These are phyloP conservation scores for Falco peregrinus DNA, from an alignment of 2,797 vertebrate species.

Conservation along the genomic window DNA sequence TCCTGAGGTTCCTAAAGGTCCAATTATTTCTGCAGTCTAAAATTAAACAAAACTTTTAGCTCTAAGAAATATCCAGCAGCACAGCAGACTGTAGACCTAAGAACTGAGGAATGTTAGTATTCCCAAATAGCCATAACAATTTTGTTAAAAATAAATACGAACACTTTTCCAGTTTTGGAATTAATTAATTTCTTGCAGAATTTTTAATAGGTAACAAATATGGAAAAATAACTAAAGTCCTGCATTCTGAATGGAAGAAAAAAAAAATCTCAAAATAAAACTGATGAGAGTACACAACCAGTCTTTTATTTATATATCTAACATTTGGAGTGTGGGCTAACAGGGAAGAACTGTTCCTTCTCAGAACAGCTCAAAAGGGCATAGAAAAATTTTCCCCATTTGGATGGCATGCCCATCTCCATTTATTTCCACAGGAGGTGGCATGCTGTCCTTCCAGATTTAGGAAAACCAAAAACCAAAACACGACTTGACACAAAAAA, in stretches of 20 bases:
- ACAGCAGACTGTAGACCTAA: neutral
- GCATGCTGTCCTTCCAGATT: neutral
- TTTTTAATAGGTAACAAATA: neutral
- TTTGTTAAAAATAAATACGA: neutral
- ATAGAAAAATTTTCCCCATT: neutral
- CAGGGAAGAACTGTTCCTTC: slow-evolving; percentile 29
- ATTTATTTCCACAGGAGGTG: neutral
- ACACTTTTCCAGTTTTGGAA: neutral
- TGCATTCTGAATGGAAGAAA: neutral
- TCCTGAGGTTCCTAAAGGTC: neutral
- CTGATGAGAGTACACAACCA: slow-evolving; percentile 5
- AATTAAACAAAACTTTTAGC: neutral
- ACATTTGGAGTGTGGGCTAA: slow-evolving; percentile 47
- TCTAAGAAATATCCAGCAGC: neutral
- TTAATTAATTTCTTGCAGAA: neutral
- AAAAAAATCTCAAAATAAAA: slow-evolving; percentile 13
- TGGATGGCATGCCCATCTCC: neutral
- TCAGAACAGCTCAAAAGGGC: slow-evolving; percentile 17
- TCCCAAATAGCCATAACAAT: neutral
- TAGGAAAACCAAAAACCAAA: neutral
- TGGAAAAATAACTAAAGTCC: neutral
- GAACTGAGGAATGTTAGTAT: neutral
- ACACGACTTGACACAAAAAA: neutral
- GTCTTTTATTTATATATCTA: slow-evolving; percentile 47
- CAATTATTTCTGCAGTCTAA: neutral